Percentiles rank a stretch among this genome's conserved stretches.
Conservation (phyloP, 2,113 vertebrate species). For the Percina caprodes region DNA sequence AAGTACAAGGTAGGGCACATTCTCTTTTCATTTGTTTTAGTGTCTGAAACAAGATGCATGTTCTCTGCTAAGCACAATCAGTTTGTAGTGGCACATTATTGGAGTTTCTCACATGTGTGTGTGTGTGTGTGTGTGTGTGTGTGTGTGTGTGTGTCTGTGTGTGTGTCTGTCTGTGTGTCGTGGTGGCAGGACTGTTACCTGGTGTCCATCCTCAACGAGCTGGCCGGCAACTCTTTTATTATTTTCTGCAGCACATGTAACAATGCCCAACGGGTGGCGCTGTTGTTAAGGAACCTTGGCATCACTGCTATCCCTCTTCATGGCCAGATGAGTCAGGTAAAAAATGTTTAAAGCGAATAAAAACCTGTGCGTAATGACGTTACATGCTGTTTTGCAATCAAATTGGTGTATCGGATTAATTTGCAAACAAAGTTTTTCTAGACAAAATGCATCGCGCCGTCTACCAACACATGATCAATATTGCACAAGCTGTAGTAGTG, state of each 20-base stretch:
- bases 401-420: too few species aligned
- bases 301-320: conserved; percentile 98
- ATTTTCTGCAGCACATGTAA: conserved; percentile 98
- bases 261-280: conserved; percentile 94
- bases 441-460: too few species aligned
- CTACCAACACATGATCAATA: too few species aligned
- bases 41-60: too few species aligned
- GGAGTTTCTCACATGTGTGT: background rate
- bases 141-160: background rate
- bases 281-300: conserved; percentile 93
- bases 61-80: background rate
- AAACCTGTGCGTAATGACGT: too few species aligned
- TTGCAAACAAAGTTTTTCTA: too few species aligned
- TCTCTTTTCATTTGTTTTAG: background rate
- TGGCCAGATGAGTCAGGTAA: conserved; percentile 98
- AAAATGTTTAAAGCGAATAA: too few species aligned
- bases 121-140: background rate
- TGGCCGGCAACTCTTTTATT: conserved; percentile 98
- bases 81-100: background rate
- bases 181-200: conserved; percentile 92
- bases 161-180: background rate
- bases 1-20: conserved; percentile 93
- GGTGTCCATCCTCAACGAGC: conserved; percentile 95
- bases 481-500: too few species aligned
- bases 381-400: too few species aligned